Percentiles rank a stretch among this genome's conserved stretches.
Evolutionary conservation across 2,113 vertebrate species (phyloP).

Genomic region (Marmota monax): DNA sequence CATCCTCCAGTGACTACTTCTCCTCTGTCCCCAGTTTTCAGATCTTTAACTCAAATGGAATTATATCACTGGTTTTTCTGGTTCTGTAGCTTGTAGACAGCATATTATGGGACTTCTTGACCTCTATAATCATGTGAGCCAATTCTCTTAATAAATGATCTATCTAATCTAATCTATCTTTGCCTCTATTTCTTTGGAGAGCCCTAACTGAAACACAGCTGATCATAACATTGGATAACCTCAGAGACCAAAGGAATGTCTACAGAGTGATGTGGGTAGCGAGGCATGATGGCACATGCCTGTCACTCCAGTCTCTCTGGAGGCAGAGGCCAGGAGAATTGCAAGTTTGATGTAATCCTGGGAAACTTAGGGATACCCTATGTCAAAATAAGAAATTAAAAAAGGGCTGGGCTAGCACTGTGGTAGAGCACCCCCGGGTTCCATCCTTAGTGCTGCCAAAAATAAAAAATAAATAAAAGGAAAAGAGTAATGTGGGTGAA

Average conservation of each 20-base stretch:
- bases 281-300: no score
- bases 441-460: no score
- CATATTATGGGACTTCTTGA: not conserved
- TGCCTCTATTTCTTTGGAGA: not conserved
- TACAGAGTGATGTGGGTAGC: not conserved
- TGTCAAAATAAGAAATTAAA: no score
- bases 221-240: not conserved
- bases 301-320: no score
- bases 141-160: not conserved
- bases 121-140: not conserved
- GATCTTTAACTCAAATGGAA: not conserved
- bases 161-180: not conserved
- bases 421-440: no score
- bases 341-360: no score
- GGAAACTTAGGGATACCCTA: no score
- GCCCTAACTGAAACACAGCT: not conserved
- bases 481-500: not conserved
- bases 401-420: no score
- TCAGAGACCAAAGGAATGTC: conserved; percentile 3
- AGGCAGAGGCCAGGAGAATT: no score
- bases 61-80: not conserved
- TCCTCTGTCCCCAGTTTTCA: not conserved
- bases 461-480: no score
- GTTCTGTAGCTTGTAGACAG: not conserved
- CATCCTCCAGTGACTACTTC: no score